Conservation (phyloP, 1,140 invertebrate genomes). For the Drosophila ogumai region DNA sequence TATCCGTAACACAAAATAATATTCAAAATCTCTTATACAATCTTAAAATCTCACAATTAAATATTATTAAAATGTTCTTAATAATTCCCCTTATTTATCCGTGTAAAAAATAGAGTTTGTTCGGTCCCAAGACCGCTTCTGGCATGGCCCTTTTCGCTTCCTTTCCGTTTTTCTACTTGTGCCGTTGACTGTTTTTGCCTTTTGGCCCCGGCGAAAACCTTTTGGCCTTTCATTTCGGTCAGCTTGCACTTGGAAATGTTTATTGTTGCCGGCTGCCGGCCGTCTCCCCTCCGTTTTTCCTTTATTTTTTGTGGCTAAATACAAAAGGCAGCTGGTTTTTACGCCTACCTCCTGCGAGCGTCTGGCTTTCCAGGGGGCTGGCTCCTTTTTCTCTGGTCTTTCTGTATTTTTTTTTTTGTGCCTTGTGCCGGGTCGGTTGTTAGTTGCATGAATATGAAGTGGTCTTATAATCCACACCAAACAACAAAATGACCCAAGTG, state of each 20-base stretch:
- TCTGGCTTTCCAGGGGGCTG: conserved; percentile 37
- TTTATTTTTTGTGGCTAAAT: conserved; percentile 74
- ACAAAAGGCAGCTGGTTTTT: conserved; percentile 81
- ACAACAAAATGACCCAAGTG: conserved; percentile 83
- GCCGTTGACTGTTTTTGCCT: conserved; percentile 58
- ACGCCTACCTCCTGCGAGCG: conserved; percentile 47
- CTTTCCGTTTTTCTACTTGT: conserved; percentile 6
- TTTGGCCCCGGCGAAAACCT: conserved; percentile 48
- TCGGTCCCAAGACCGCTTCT: conserved; percentile 3
- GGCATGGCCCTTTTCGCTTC: conserved; percentile 23
- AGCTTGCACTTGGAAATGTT: conserved; percentile 72
- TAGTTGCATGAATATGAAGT: conserved; percentile 83
- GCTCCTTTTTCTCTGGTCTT: conserved; percentile 6
- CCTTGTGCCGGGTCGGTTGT: conserved; percentile 56
- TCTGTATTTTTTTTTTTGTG: conserved; percentile 10
- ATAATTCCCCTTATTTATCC: not conserved
- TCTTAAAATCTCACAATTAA: accelerated
- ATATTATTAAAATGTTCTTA: no score
- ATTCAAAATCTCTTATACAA: not conserved
- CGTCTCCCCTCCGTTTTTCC: conserved; percentile 11
- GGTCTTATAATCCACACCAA: conserved; percentile 83
- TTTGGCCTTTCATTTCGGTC: conserved; percentile 78
- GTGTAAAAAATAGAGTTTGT: conserved; percentile 26
- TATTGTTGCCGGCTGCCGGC: conserved; percentile 49
- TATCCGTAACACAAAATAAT: not conserved